A percentile compares a stretch with the other conserved stretches of the same genome.
Evolutionary conservation across 2,888 invertebrate species (phyloP).

Genomic region (Parnassius apollo): DNA sequence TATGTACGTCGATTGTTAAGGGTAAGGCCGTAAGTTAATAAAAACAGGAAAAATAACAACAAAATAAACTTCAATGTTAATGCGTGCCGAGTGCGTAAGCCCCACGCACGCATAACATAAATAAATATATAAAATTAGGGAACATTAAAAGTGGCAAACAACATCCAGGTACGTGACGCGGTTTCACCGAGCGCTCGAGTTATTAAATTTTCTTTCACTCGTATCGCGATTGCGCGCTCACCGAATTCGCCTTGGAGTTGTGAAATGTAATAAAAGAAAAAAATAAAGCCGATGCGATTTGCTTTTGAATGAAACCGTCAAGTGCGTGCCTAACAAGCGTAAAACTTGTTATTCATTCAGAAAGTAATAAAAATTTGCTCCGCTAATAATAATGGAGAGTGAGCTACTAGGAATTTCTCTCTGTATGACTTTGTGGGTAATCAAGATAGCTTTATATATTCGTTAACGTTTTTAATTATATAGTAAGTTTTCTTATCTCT

Average conservation of each 20-base stretch:
- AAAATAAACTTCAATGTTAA: not conserved
- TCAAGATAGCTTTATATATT: slow-evolving; percentile 3
- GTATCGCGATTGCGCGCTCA: slow-evolving; percentile 1
- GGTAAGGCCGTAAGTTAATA: no score
- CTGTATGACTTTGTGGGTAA: not conserved
- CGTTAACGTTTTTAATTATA: slow-evolving; percentile 1
- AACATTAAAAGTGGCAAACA: slow-evolving; percentile 18
- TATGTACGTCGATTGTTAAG: no score
- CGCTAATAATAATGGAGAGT: slow-evolving; percentile 1
- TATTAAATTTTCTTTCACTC: slow-evolving; percentile 21
- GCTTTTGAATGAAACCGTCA: slow-evolving; percentile 14
- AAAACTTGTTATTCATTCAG: slow-evolving; percentile 19
- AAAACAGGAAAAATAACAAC: no score
- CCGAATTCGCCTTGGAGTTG: not conserved
- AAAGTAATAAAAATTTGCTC: slow-evolving; percentile 6
- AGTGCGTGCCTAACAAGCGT: slow-evolving; percentile 19
- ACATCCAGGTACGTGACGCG: slow-evolving; percentile 16
- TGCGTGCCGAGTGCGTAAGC: not conserved
- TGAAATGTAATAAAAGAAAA: slow-evolving; percentile 15
- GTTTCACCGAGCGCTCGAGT: slow-evolving; percentile 14
- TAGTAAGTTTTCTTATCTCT: no score
- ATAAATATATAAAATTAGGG: slow-evolving; percentile 19
- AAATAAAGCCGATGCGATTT: slow-evolving; percentile 22
- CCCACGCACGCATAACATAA: slow-evolving; percentile 2
- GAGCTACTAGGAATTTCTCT: not conserved